Evolutionary conservation across 2,797 vertebrate genomes (phyloP), one percentile per base, ranked within the genome.

Genomic region (Sebastiscus albofasciatus): DNA sequence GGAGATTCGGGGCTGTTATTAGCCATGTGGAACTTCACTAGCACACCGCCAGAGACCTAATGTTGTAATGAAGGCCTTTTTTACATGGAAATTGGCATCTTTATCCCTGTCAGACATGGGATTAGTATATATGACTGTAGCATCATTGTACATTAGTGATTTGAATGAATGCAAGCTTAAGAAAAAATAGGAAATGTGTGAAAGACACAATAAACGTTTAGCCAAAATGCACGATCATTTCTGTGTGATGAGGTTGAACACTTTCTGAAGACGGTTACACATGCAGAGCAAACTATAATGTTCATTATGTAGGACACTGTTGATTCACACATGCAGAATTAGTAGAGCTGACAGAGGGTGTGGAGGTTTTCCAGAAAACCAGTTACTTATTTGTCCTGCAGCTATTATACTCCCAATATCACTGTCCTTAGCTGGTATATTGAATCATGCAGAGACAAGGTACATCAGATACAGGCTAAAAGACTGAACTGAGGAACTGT

Each of bases 21-120:
- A 93, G 89, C 93, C 91, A 80, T 80, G 91, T 90, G 90, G 91
- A 91, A 92, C 89, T 88, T 90, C 82, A 83, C 83, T 80, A 85
- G 77, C 83, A 80, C 84, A 84, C 76, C 67, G 83, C 85, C 84
- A 86, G 82, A 85, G 77, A 92, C 81, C 83, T 90, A 86, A 90
- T 89, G 87, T 90, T 83, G 88, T 90, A 92, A 92, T 91, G 81
- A 92, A 91, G 71, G 77, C 77, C 85, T 92, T 93, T 93, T 93
- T 93, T 92, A 92, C 89, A 92, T 91, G 89, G 87, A 92, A 93
- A 92, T 92, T 87, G 89, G 87, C 87, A 87, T 94, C 87, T 91
- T 91, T 91, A 93, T 88, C 90, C 87, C 81, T 83, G 91, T 91
- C 90, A 90, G 85, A 72, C 58, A 79, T 42, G 71, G 84, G 91